Conservation (phyloP, 2,888 invertebrate genomes). For the Oligia latruncula region DNA sequence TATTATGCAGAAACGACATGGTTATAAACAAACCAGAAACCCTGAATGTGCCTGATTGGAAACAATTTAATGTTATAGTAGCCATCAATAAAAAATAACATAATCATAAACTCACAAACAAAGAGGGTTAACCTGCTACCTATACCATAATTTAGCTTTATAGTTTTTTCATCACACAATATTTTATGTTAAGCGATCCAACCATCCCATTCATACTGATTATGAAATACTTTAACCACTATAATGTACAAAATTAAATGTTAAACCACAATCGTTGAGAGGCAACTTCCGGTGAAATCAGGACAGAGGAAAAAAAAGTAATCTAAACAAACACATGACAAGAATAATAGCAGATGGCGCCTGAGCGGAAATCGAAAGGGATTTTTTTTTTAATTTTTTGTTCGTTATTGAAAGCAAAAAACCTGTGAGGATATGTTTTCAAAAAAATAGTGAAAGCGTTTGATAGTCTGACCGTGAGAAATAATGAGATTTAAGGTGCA, state of each 20-base stretch:
- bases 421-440: slow-evolving; percentile 76
- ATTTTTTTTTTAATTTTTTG: slow-evolving; percentile 77
- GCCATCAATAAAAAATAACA: slow-evolving; percentile 12
- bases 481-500: slow-evolving; percentile 39
- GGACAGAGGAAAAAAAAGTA: slow-evolving; percentile 77
- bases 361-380: slow-evolving; percentile 89
- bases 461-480: slow-evolving; percentile 71
- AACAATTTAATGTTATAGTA: slow-evolving; percentile 21
- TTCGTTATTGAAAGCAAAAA: slow-evolving; percentile 79
- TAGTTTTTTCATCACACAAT: slow-evolving; percentile 52
- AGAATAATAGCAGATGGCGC: slow-evolving; percentile 88
- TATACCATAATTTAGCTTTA: slow-evolving; percentile 44
- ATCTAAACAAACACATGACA: slow-evolving; percentile 86
- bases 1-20: neutral
- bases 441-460: slow-evolving; percentile 83
- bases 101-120: slow-evolving; percentile 28
- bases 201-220: slow-evolving; percentile 52
- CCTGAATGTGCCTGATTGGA: neutral
- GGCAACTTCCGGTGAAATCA: slow-evolving; percentile 86
- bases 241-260: slow-evolving; percentile 78
- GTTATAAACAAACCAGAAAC: slow-evolving; percentile 13
- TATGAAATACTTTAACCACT: slow-evolving; percentile 58
- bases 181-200: slow-evolving; percentile 50
- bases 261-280: slow-evolving; percentile 77
- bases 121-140: neutral